phyloP scores from a whole-genome alignment of 2,113 vertebrate genomes.

The Vidua chalybeata region DNA sequence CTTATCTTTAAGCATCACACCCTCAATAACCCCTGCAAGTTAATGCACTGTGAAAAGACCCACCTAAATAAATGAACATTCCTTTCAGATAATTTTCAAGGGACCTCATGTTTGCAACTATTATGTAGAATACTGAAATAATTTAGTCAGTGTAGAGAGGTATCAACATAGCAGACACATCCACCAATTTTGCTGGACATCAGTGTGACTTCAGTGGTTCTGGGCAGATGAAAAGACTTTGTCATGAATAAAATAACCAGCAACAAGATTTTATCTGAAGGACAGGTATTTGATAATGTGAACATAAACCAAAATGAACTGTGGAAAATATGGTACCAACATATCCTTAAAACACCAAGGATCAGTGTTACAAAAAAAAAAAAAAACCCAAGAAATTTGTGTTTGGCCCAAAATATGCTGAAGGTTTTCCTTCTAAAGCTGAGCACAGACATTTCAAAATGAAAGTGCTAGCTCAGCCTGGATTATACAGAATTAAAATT shows the following conservation, averaged over 20 bases:
- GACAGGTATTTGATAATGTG: neutral
- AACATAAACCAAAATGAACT: neutral
- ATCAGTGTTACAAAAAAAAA: neutral
- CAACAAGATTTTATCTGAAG: neutral
- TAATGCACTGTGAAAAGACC: neutral
- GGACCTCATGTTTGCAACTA: neutral
- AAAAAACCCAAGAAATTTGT: neutral
- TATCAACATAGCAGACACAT: neutral
- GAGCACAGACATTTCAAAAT: neutral
- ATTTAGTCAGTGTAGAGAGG: neutral
- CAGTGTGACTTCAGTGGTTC: neutral
- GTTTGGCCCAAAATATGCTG: neutral
- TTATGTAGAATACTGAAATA: neutral
- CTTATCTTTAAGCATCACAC: slow-evolving; percentile 2
- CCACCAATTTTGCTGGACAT: neutral
- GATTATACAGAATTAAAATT: neutral
- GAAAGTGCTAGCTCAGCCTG: neutral
- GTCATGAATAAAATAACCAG: neutral
- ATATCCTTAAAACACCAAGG: fast-evolving
- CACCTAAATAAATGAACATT: neutral
- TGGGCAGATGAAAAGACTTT: neutral
- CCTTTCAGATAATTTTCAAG: neutral
- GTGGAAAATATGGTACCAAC: neutral
- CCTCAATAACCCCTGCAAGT: neutral
- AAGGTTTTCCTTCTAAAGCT: neutral